A percentile compares a stretch with the other conserved stretches of the same genome.
Evolutionary conservation across 2,113 vertebrate species (phyloP).

Genomic region (Psittacula cyanocephala): DNA sequence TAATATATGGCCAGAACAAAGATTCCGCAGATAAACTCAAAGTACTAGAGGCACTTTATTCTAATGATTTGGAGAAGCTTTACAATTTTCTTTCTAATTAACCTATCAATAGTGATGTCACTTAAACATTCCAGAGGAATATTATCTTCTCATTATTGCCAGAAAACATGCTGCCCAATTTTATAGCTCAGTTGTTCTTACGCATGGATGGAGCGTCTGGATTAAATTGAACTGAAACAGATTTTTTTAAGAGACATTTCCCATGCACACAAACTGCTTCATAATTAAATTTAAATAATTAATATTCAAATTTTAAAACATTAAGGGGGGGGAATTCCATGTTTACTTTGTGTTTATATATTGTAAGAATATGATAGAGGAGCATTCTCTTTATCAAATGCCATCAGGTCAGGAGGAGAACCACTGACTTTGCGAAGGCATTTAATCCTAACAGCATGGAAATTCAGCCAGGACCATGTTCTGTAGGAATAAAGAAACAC

Average conservation of each 20-base stretch:
- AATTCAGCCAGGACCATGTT: not conserved
- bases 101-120: slow-evolving; percentile 81
- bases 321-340: not conserved
- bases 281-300: slow-evolving; percentile 59
- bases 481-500: not conserved
- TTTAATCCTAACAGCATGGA: not conserved
- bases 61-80: slow-evolving; percentile 65
- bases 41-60: slow-evolving; percentile 45
- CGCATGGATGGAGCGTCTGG: slow-evolving; percentile 62
- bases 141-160: slow-evolving; percentile 77
- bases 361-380: not conserved
- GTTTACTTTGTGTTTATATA: slow-evolving; percentile 38
- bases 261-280: not conserved
- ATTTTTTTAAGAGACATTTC: slow-evolving; percentile 39
- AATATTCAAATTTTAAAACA: slow-evolving; percentile 52
- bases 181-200: slow-evolving; percentile 76
- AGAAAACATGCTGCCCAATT: slow-evolving; percentile 74
- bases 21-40: not conserved
- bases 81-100: slow-evolving; percentile 84
- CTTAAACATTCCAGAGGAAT: slow-evolving; percentile 75
- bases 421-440: not conserved
- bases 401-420: not conserved
- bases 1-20: slow-evolving; percentile 28
- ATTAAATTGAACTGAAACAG: slow-evolving; percentile 69
- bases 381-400: not conserved